These are phyloP conservation scores for Philonicus albiceps DNA, from an alignment of 2,888 invertebrate genomes.

Conservation along the genomic window DNA sequence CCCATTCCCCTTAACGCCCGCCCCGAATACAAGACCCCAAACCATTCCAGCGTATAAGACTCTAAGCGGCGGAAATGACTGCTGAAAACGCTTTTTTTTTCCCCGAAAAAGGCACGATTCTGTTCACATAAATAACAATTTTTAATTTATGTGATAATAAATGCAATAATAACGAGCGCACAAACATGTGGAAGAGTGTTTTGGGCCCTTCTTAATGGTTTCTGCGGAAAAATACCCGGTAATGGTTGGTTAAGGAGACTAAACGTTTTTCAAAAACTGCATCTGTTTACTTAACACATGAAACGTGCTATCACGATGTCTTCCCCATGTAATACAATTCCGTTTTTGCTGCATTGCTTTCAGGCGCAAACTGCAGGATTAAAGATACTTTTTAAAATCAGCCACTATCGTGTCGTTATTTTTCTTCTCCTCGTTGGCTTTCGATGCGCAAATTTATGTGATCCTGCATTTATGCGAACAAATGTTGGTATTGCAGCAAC, in stretches of 20 bases:
- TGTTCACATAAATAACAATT: slow-evolving; percentile 27
- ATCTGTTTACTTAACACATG: neutral
- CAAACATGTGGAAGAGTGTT: neutral
- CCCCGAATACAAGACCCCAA: too few species aligned
- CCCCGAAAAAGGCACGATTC: neutral
- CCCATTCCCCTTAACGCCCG: neutral
- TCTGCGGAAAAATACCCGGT: neutral
- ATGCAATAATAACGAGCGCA: slow-evolving; percentile 5
- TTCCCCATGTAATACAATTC: neutral
- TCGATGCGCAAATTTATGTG: neutral
- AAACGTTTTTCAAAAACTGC: neutral
- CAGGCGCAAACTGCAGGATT: neutral
- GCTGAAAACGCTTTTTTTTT: neutral
- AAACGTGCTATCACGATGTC: neutral
- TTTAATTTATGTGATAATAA: slow-evolving; percentile 35
- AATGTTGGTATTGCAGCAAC: neutral
- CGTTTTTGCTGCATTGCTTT: neutral
- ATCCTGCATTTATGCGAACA: neutral
- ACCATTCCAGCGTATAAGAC: neutral
- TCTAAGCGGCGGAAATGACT: slow-evolving; percentile 18
- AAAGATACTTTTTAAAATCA: neutral
- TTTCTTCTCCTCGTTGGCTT: neutral
- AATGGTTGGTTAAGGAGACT: neutral
- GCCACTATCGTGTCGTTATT: neutral
- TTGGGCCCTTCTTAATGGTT: neutral